These are phyloP conservation scores for Schrankia costaestrigalis DNA, from an alignment of 2,888 invertebrate species.

Conservation along the genomic window DNA sequence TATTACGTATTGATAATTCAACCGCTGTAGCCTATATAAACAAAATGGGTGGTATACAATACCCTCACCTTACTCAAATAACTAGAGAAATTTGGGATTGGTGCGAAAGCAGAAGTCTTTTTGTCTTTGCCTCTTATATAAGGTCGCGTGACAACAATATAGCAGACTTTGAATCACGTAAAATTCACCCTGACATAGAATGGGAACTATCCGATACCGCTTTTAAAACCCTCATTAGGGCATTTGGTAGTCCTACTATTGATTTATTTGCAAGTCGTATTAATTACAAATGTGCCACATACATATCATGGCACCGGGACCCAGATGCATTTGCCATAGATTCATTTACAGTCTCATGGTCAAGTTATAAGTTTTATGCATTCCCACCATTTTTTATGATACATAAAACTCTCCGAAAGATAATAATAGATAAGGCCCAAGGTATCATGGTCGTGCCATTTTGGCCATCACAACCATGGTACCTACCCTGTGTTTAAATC, in stretches of 20 bases:
- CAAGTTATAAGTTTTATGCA: too few relatives aligned
- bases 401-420: not conserved
- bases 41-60: constrained; percentile 9
- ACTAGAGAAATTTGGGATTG: not conserved
- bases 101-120: not conserved
- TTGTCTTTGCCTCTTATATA: not conserved
- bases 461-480: constrained; percentile 6
- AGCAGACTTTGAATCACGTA: not conserved
- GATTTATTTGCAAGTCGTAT: not conserved
- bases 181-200: not conserved
- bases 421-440: constrained; percentile 2
- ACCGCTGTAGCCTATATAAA: constrained; percentile 14
- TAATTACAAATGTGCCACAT: constrained; percentile 24
- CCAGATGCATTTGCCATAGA: not conserved
- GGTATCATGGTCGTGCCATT: constrained; percentile 4
- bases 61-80: not conserved
- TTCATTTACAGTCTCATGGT: too few relatives aligned
- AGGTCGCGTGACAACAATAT: not conserved
- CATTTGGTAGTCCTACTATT: not conserved
- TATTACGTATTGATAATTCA: constrained; percentile 12
- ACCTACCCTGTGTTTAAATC: not conserved
- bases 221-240: not conserved
- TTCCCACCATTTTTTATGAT: too few relatives aligned
- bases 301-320: not conserved
- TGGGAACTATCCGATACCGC: not conserved